These are phyloP conservation scores for Tylochromis polylepis DNA, from an alignment of 2,113 vertebrate genomes.

Conservation along the genomic window DNA sequence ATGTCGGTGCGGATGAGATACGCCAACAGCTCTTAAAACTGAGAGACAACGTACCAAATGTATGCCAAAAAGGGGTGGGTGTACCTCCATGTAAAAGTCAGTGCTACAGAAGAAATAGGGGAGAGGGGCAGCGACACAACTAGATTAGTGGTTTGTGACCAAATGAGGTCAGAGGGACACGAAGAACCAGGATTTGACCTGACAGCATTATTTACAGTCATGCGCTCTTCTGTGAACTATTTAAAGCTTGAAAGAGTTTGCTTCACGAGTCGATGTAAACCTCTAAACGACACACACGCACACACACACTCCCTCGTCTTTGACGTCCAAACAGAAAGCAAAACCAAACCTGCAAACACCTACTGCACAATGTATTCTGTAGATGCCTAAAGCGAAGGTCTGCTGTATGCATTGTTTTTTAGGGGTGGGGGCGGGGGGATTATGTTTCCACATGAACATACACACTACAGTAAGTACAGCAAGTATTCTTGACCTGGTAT, in stretches of 20 bases:
- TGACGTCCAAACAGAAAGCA: slow-evolving; percentile 21
- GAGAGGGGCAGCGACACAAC: not conserved
- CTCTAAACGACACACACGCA: not conserved
- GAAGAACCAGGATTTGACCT: slow-evolving; percentile 13
- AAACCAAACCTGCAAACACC: slow-evolving; percentile 31
- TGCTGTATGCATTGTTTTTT: not conserved
- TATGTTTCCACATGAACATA: slow-evolving; percentile 1
- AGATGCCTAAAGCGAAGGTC: slow-evolving; percentile 1
- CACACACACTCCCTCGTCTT: not conserved
- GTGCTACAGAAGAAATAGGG: slow-evolving; percentile 34
- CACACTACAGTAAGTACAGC: slow-evolving; percentile 23
- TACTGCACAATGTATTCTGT: slow-evolving; percentile 21
- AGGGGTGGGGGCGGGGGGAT: not conserved
- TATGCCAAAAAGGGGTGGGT: not conserved
- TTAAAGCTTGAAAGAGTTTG: slow-evolving; percentile 46
- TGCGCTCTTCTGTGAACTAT: slow-evolving; percentile 37
- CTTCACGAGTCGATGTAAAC: slow-evolving; percentile 1
- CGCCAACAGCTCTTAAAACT: slow-evolving; percentile 14
- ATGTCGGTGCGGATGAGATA: not conserved
- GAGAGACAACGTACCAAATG: slow-evolving; percentile 22
- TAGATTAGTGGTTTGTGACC: not conserved
- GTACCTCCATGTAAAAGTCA: slow-evolving; percentile 40
- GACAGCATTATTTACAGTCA: slow-evolving; percentile 59
- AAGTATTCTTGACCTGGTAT: slow-evolving; percentile 1
- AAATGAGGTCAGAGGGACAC: slow-evolving; percentile 13